Evolutionary conservation across 2,797 vertebrate genomes (phyloP).

Genomic region (Microchirus variegatus): DNA sequence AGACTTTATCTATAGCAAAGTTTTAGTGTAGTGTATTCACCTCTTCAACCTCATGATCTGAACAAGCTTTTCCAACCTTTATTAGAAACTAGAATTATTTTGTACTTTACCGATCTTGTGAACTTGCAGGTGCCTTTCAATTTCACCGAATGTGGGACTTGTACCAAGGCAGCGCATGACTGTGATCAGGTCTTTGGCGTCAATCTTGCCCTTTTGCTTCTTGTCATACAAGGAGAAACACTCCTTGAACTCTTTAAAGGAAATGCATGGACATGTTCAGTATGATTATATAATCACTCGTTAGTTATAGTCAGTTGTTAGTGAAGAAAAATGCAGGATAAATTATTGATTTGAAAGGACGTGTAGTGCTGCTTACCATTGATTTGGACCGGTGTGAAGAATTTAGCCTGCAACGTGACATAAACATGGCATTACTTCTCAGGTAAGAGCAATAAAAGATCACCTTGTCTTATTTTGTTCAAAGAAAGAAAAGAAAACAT

Average conservation of each 20-base stretch:
- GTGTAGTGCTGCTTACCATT: slow-evolving; percentile 82
- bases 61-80: too few relatives aligned
- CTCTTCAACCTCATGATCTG: too few relatives aligned
- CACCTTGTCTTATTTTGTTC: neutral
- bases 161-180: slow-evolving; percentile 93
- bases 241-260: slow-evolving; percentile 91
- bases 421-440: neutral
- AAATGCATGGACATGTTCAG: neutral
- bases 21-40: too few relatives aligned
- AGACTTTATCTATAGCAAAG: too few relatives aligned
- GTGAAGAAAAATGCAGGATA: neutral
- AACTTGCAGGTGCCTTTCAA: slow-evolving; percentile 86
- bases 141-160: slow-evolving; percentile 88
- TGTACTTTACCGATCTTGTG: slow-evolving; percentile 86
- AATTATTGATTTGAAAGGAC: neutral
- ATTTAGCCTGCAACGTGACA: slow-evolving; percentile 88
- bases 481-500: neutral
- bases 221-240: slow-evolving; percentile 97
- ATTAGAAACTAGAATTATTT: neutral
- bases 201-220: slow-evolving; percentile 90
- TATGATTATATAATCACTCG: too few relatives aligned
- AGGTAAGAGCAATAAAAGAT: neutral
- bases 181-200: slow-evolving; percentile 86
- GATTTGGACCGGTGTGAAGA: slow-evolving; percentile 92
- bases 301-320: neutral